Evolutionary conservation across 23 tunicate species (phyloP).

Genomic region (Ciona savignyi): DNA sequence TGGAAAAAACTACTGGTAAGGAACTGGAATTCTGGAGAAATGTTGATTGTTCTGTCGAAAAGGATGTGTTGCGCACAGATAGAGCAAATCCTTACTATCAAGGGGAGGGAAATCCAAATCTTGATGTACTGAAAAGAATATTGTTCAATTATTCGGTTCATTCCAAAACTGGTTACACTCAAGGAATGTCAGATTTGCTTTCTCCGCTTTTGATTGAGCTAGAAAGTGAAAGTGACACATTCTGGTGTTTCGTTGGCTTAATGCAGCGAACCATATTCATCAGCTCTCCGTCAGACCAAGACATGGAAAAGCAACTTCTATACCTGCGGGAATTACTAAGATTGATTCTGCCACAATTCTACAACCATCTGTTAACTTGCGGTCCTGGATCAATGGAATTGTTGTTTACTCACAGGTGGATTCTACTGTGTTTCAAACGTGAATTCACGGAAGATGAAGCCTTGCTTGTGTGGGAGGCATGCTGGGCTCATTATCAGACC

Average conservation of each 20-base stretch:
- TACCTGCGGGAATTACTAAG: slow-evolving; percentile 62
- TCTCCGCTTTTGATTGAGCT: slow-evolving; percentile 63
- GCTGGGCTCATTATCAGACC: slow-evolving; percentile 75
- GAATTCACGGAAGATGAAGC: slow-evolving; percentile 78
- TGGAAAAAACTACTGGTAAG: not conserved
- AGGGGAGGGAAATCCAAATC: slow-evolving; percentile 68
- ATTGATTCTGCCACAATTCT: slow-evolving; percentile 43
- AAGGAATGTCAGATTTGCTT: slow-evolving; percentile 79
- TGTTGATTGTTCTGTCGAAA: slow-evolving; percentile 59
- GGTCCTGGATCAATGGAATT: slow-evolving; percentile 65
- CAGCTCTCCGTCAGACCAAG: slow-evolving; percentile 70
- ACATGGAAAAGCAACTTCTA: slow-evolving; percentile 66
- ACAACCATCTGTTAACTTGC: slow-evolving; percentile 32
- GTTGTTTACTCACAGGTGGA: slow-evolving; percentile 79
- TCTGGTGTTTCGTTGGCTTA: slow-evolving; percentile 87
- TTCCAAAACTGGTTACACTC: slow-evolving; percentile 73
- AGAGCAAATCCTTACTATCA: slow-evolving; percentile 62
- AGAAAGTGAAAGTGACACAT: slow-evolving; percentile 40
- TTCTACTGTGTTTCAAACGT: slow-evolving; percentile 68
- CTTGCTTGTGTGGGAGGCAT: slow-evolving; percentile 72
- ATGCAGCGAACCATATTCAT: slow-evolving; percentile 83
- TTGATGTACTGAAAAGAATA: slow-evolving; percentile 46
- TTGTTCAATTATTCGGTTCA: slow-evolving; percentile 67
- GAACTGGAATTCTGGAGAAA: slow-evolving; percentile 27
- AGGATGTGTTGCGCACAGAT: slow-evolving; percentile 80